phyloP scores from a whole-genome alignment of 2,888 invertebrate genomes.

The Pantelozetes paolii region DNA sequence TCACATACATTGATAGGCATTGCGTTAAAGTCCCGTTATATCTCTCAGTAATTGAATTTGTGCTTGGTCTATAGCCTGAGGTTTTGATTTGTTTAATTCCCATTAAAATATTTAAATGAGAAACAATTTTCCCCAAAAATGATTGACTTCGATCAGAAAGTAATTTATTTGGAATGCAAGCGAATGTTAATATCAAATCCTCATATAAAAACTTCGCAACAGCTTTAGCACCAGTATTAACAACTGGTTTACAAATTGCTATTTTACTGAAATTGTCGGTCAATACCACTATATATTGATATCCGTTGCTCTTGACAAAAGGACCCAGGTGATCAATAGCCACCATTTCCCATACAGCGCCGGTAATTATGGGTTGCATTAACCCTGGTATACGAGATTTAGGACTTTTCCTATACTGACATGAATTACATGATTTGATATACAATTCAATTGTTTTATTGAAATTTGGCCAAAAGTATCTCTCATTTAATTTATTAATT shows the following conservation, averaged over 20 bases:
- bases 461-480: constrained; percentile 26
- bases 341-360: neutral
- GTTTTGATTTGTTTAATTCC: constrained; percentile 25
- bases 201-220: constrained; percentile 26
- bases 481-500: neutral
- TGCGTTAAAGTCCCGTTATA: neutral
- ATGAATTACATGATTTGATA: constrained; percentile 12
- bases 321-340: constrained; percentile 30
- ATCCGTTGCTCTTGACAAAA: neutral
- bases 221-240: neutral
- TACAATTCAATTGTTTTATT: neutral
- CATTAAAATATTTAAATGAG: constrained; percentile 4
- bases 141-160: constrained; percentile 1
- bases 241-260: constrained; percentile 16
- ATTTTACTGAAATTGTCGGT: constrained; percentile 16
- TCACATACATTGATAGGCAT: neutral
- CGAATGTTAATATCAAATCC: constrained; percentile 5
- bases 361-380: neutral
- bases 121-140: neutral
- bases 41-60: neutral
- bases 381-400: neutral
- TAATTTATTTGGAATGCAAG: neutral
- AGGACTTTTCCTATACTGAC: constrained; percentile 19
- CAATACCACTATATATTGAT: constrained; percentile 26
- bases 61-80: neutral